These are phyloP conservation scores for Nomada goodeniana DNA, from an alignment of 2,888 invertebrate species.

Conservation along the genomic window DNA sequence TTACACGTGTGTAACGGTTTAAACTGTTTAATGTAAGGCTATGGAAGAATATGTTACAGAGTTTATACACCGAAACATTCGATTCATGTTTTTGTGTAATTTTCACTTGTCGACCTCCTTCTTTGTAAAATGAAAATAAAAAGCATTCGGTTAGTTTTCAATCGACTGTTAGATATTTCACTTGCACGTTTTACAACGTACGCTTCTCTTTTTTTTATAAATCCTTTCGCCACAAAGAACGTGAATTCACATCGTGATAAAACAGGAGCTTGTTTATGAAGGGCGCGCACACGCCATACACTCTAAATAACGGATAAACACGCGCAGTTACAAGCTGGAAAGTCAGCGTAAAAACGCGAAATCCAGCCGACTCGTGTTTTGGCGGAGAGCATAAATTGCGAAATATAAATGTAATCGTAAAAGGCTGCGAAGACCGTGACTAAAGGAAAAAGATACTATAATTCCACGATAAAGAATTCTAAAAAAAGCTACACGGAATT, in stretches of 20 bases:
- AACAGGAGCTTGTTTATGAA: slow-evolving; percentile 31
- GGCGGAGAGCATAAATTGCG: neutral
- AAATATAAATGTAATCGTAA: slow-evolving; percentile 3
- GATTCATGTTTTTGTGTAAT: no score
- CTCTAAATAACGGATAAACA: slow-evolving; percentile 25
- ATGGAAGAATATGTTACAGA: no score
- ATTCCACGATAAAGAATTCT: no score
- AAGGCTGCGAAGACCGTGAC: neutral
- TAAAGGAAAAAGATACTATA: slow-evolving; percentile 1
- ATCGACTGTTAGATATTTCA: neutral
- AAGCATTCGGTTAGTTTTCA: neutral
- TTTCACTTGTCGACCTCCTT: no score
- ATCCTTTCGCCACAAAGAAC: slow-evolving; percentile 15
- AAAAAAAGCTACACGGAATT: neutral
- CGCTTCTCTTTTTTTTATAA: neutral
- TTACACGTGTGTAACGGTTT: no score
- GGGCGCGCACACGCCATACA: slow-evolving; percentile 8
- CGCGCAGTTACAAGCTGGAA: slow-evolving; percentile 23
- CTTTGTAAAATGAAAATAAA: neutral
- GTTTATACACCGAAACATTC: no score
- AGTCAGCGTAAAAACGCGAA: slow-evolving; percentile 22
- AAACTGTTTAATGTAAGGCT: no score
- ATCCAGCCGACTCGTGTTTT: neutral
- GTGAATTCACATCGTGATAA: slow-evolving; percentile 12
- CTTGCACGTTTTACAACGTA: neutral